Percentiles rank a stretch among this genome's conserved stretches.
Evolutionary conservation across 2,113 vertebrate species (phyloP).

Genomic region (Otus sunia): DNA sequence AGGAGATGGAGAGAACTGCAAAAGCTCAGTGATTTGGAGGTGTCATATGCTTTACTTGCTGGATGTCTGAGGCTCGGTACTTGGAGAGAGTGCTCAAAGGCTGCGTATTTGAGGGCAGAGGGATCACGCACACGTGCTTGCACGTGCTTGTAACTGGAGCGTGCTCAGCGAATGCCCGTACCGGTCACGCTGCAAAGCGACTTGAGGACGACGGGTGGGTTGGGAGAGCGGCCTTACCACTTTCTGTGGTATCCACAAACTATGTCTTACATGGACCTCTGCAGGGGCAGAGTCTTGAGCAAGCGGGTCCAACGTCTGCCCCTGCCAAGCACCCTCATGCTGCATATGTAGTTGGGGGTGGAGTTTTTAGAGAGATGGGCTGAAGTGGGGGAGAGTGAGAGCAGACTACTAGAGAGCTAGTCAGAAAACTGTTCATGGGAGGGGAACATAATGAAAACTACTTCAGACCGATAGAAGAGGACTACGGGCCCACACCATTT

Average conservation of each 20-base stretch:
- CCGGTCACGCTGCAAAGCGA: rapidly evolving
- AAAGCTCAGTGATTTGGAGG: neutral
- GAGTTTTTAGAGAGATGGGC: neutral
- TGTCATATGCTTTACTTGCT: neutral
- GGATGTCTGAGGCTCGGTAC: neutral
- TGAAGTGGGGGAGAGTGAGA: rapidly evolving
- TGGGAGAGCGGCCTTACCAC: rapidly evolving
- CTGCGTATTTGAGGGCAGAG: rapidly evolving
- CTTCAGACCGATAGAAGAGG: neutral
- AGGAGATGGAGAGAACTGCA: neutral
- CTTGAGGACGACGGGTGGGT: rapidly evolving
- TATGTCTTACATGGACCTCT: rapidly evolving
- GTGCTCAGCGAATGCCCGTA: rapidly evolving
- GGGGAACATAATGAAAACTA: neutral
- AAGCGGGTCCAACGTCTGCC: neutral
- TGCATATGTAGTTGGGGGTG: no score
- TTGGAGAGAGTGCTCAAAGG: neutral
- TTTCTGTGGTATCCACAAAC: neutral
- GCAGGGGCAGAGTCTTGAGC: neutral
- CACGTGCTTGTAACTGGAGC: rapidly evolving
- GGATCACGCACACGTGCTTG: rapidly evolving
- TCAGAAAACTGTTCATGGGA: neutral
- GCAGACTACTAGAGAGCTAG: neutral
- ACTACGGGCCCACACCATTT: rapidly evolving
- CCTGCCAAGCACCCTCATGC: rapidly evolving